A percentile compares a stretch with the other conserved stretches of the same genome.
These are phyloP conservation scores for Anas bahamensis DNA, from an alignment of 2,797 vertebrate species.

Conservation along the genomic window DNA sequence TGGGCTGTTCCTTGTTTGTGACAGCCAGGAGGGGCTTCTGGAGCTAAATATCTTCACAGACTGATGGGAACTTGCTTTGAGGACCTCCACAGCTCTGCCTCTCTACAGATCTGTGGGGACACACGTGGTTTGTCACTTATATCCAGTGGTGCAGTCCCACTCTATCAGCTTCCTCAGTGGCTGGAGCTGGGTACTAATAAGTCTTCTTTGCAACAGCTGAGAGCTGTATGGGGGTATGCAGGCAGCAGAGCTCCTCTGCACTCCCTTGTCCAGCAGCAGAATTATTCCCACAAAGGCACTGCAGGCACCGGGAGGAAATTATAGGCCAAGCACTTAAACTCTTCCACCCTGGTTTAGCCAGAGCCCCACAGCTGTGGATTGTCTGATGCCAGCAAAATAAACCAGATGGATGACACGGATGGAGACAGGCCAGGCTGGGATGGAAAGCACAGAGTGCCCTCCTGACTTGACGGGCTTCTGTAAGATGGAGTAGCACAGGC, in stretches of 20 bases:
- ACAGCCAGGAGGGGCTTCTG: not conserved
- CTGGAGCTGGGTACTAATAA: not conserved
- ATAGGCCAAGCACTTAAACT: conserved; percentile 26
- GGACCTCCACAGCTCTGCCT: not conserved
- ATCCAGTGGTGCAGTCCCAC: not conserved
- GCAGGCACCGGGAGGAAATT: not conserved
- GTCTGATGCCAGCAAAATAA: conserved; percentile 66
- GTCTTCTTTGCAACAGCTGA: not conserved
- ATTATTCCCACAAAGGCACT: not conserved
- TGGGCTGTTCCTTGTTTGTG: not conserved
- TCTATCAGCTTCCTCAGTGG: not conserved
- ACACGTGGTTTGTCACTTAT: not conserved
- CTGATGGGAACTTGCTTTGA: not conserved
- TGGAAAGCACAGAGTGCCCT: conserved; percentile 41
- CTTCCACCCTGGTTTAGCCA: conserved; percentile 58
- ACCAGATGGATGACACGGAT: conserved; percentile 55
- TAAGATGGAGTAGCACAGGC: conserved; percentile 49
- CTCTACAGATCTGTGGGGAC: not conserved
- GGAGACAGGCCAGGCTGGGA: conserved; percentile 61
- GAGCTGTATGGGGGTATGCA: not conserved
- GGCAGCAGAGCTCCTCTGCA: not conserved
- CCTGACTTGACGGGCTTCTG: conserved; percentile 62
- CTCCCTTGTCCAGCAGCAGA: not conserved
- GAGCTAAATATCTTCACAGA: not conserved
- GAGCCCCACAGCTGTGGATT: conserved; percentile 63